Conservation (phyloP, 1,140 invertebrate species). For the Chironomus striatipennis region DNA sequence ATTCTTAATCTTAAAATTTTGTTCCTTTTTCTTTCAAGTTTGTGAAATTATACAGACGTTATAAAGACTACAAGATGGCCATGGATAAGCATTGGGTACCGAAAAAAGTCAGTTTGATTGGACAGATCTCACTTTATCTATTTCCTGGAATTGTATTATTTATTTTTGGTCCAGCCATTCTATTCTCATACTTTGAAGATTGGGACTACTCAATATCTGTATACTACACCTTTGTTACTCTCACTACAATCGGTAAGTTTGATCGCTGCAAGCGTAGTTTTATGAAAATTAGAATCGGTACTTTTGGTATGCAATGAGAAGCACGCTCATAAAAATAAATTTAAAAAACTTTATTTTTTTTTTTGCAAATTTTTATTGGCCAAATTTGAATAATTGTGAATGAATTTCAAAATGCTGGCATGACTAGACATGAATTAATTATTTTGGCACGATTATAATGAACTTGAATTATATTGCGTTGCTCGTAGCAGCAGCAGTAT, state of each 20-base stretch:
- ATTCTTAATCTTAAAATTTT: slow-evolving; percentile 11
- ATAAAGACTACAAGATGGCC: slow-evolving; percentile 60
- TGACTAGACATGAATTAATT: too few relatives aligned
- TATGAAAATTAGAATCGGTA: background rate
- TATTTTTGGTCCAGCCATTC: slow-evolving; percentile 81
- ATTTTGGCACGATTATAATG: too few relatives aligned
- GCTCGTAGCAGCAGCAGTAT: too few relatives aligned
- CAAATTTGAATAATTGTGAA: too few relatives aligned
- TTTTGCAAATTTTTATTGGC: too few relatives aligned
- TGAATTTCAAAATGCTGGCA: too few relatives aligned
- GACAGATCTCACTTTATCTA: slow-evolving; percentile 69
- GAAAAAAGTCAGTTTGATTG: slow-evolving; percentile 58
- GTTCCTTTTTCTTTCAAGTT: slow-evolving; percentile 45
- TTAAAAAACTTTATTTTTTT: too few relatives aligned
- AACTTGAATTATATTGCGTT: too few relatives aligned
- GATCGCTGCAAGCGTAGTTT: background rate
- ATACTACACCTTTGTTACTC: slow-evolving; percentile 86
- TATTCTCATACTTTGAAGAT: slow-evolving; percentile 79
- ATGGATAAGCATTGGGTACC: slow-evolving; percentile 51
- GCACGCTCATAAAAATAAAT: too few relatives aligned
- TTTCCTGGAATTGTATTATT: slow-evolving; percentile 82
- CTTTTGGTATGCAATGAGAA: background rate
- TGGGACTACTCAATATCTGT: slow-evolving; percentile 85
- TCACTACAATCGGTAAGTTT: slow-evolving; percentile 69
- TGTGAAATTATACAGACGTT: slow-evolving; percentile 59